Evolutionary conservation across 2,113 vertebrate genomes (phyloP).

Genomic region (Mesoclemmys tuberculata): DNA sequence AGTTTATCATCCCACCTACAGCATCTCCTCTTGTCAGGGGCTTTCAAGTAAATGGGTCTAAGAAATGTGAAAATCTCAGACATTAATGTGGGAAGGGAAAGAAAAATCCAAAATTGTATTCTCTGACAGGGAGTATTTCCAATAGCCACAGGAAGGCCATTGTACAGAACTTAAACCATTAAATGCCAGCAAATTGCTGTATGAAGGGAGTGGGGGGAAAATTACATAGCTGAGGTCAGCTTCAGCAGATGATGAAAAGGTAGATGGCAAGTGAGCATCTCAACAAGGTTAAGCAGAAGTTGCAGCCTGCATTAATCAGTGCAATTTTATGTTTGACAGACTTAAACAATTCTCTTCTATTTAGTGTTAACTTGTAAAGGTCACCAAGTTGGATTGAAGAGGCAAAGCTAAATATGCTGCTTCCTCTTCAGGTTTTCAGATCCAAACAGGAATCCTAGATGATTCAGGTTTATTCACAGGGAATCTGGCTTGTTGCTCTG

Average conservation of each 20-base stretch:
- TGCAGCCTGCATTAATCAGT: not conserved
- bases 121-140: not conserved
- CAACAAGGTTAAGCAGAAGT: slow-evolving; percentile 3
- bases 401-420: not conserved
- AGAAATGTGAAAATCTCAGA: not conserved
- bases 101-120: not conserved
- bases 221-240: not conserved
- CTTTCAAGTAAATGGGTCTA: not conserved
- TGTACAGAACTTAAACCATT: not conserved
- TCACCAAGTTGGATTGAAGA: not conserved
- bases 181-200: not conserved
- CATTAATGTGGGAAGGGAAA: not conserved
- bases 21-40: not conserved
- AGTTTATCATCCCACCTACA: not conserved
- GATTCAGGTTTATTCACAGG: not conserved
- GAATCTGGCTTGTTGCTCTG: slow-evolving; percentile 17
- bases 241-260: not conserved
- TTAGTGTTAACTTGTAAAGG: not conserved
- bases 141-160: not conserved
- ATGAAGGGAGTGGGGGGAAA: not conserved
- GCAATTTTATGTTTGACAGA: not conserved
- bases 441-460: not conserved
- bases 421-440: not conserved
- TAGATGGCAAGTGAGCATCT: slow-evolving; percentile 2
- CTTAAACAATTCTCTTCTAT: not conserved